phyloP scores from a whole-genome alignment of 2,113 vertebrate genomes.

The rabbit (Oryctolagus cuniculus) region mOryCun1.1 NC_091449.1:39869001-39869500 shows the following conservation, averaged over 20 bases:
- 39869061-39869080: neutral
- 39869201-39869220: neutral
- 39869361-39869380: conserved; percentile 74
- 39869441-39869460: conserved; percentile 42
- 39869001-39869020: conserved; percentile 9
- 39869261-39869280: neutral
- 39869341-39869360: conserved; percentile 48
- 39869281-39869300: neutral
- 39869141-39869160: neutral
- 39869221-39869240: neutral
- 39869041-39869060: neutral
- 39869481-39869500: neutral
- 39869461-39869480: neutral
- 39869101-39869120: conserved; percentile 52
- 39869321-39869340: conserved; percentile 23
- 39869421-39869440: conserved; percentile 13
- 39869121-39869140: neutral
- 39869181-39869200: neutral
- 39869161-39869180: neutral
- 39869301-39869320: conserved; percentile 41
- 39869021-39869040: conserved; percentile 51
- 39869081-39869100: neutral
- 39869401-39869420: neutral
- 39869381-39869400: conserved; percentile 67
- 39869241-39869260: neutral